phyloP scores from a whole-genome alignment of 1,140 invertebrate species.

The Drosophila erecta region DNA sequence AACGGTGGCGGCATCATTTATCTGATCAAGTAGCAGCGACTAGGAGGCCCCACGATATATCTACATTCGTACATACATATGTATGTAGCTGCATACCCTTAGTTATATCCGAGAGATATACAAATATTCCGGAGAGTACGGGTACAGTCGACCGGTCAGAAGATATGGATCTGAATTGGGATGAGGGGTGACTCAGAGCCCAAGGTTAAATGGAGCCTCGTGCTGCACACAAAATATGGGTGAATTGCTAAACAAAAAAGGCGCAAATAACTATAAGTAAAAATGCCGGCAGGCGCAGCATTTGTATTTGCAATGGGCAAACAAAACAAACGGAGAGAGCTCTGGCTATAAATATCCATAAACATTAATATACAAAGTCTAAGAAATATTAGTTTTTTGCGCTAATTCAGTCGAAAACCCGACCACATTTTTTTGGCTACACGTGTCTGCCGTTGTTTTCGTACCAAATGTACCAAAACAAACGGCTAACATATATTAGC shows the following conservation, averaged over 20 bases:
- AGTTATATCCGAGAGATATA: constrained; percentile 25
- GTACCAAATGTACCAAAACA: constrained; percentile 8
- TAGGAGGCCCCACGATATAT: constrained; percentile 42
- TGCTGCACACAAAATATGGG: not conserved
- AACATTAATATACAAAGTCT: constrained; percentile 9
- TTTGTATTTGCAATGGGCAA: constrained; percentile 16
- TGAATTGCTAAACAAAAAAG: constrained; percentile 29
- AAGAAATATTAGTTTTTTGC: not conserved
- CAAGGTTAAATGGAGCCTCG: constrained; percentile 39
- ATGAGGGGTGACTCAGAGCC: constrained; percentile 16
- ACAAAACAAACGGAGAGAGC: constrained; percentile 1
- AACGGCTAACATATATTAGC: constrained; percentile 29
- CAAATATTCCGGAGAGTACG: not conserved
- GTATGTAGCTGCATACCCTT: constrained; percentile 7
- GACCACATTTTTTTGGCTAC: constrained; percentile 7
- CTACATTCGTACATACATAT: not conserved
- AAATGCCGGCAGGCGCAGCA: constrained; percentile 16
- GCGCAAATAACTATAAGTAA: constrained; percentile 26
- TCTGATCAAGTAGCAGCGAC: constrained; percentile 66
- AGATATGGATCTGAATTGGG: constrained; percentile 30
- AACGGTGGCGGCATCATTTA: constrained; percentile 65
- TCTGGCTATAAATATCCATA: constrained; percentile 18
- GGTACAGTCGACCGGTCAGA: constrained; percentile 54
- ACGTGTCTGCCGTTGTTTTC: constrained; percentile 18
- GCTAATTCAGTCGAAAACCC: constrained; percentile 1